Conservation (phyloP, 2,797 vertebrate genomes). For the Arctocebus calabarensis region DNA sequence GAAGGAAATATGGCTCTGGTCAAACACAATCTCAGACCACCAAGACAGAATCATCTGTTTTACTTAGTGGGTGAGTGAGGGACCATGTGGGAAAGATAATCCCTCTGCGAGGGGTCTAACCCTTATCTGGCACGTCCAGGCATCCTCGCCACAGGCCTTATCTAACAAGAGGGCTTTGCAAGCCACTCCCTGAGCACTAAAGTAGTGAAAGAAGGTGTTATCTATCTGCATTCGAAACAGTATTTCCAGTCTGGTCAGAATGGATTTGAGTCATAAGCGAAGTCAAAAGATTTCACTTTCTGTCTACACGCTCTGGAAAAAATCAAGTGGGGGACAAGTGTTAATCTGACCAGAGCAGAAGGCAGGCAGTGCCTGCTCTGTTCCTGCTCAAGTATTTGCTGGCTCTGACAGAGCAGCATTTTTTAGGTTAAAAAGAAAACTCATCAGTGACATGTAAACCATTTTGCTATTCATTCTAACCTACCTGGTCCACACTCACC, state of each 20-base stretch:
- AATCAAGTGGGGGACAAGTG: conserved; percentile 3
- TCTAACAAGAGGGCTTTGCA: not conserved
- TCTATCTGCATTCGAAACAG: not conserved
- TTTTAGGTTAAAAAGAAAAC: not conserved
- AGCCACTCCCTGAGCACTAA: not conserved
- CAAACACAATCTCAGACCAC: not conserved
- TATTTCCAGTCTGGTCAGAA: not conserved
- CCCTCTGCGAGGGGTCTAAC: not conserved
- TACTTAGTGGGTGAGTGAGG: not conserved
- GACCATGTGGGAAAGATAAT: not conserved
- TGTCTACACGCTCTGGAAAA: conserved; percentile 29
- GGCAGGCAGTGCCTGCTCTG: not conserved
- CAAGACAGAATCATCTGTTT: not conserved
- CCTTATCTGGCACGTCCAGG: not conserved
- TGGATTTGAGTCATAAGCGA: not conserved
- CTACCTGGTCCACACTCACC: not conserved
- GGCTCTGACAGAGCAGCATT: not conserved
- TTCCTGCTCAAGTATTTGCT: not conserved
- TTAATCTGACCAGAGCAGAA: not conserved
- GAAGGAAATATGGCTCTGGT: not conserved
- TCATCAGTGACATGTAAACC: not conserved
- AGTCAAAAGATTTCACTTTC: not conserved
- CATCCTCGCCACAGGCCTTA: not conserved
- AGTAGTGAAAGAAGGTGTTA: not conserved
- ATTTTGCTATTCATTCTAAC: not conserved